phyloP scores from a whole-genome alignment of 2,113 vertebrate genomes.

The Rhizomys pruinosus region DNA sequence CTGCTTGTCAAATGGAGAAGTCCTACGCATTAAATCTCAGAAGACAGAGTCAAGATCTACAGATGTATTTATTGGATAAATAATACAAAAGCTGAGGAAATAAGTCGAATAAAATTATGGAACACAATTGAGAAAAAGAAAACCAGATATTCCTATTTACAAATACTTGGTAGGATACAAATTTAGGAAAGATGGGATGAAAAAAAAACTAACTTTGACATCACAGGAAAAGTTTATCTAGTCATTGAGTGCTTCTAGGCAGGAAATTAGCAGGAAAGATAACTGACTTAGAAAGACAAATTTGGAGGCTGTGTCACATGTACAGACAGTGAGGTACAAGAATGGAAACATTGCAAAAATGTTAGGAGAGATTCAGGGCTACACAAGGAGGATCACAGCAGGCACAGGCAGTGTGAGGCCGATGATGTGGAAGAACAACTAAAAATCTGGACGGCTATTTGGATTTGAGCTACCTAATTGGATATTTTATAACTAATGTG shows the following conservation, averaged over 20 bases:
- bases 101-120: neutral
- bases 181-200: neutral
- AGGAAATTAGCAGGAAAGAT: neutral
- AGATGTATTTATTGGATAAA: neutral
- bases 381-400: neutral
- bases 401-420: neutral
- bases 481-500: too few relatives aligned
- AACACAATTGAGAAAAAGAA: neutral
- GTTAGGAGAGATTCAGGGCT: neutral
- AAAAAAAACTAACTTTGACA: neutral
- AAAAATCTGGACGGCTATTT: neutral
- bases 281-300: neutral
- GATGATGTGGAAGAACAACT: neutral
- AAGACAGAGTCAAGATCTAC: neutral
- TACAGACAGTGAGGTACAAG: neutral
- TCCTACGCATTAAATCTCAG: neutral
- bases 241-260: neutral
- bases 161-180: neutral
- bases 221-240: neutral
- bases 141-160: neutral
- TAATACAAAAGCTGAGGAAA: slow-evolving; percentile 2
- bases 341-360: neutral
- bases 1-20: neutral
- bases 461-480: neutral
- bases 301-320: neutral